These are phyloP conservation scores for Galerucella calmariensis DNA, from an alignment of 2,888 invertebrate genomes.

Conservation along the genomic window DNA sequence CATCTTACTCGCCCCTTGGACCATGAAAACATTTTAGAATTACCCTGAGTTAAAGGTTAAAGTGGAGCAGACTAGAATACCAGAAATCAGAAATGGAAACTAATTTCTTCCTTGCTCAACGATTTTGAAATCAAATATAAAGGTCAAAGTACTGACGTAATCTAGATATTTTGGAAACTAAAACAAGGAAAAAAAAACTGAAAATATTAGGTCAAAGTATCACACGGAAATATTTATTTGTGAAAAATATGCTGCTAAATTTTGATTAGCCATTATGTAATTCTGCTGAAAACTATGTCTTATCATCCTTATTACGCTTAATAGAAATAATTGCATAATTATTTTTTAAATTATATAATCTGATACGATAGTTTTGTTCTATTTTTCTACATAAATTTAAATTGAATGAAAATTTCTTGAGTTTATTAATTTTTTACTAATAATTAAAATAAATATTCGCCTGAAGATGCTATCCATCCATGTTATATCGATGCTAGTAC, in stretches of 20 bases:
- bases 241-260: neutral
- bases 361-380: neutral
- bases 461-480: too few species aligned
- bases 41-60: too few species aligned
- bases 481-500: too few species aligned
- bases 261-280: conserved; percentile 1
- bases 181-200: neutral
- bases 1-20: too few species aligned
- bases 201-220: neutral
- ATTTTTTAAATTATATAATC: neutral
- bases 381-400: neutral
- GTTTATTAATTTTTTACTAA: too few species aligned
- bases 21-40: too few species aligned
- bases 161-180: neutral
- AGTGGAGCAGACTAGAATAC: too few species aligned
- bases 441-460: too few species aligned
- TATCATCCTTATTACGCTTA: neutral
- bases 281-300: neutral
- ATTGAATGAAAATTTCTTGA: neutral
- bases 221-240: conserved; percentile 3
- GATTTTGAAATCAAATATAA: neutral
- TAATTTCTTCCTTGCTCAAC: too few species aligned
- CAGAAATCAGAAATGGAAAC: too few species aligned
- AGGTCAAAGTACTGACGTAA: conserved; percentile 3
- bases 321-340: neutral